Conservation (phyloP, 1,140 invertebrate genomes). For the Eupeodes corollae region DNA sequence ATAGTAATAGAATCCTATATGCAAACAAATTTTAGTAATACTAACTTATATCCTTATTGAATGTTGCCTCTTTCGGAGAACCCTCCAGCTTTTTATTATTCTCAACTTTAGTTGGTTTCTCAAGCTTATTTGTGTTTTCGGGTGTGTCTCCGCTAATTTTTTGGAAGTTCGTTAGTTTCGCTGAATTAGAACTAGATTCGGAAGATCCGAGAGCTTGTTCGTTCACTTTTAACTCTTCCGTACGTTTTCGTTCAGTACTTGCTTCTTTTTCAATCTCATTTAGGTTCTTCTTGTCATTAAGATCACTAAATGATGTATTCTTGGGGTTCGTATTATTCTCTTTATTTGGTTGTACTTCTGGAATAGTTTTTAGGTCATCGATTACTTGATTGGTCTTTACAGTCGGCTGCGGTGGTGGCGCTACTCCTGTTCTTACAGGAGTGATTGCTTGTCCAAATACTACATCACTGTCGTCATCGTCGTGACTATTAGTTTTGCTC, state of each 20-base stretch:
- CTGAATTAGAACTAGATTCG: no score
- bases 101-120: no score
- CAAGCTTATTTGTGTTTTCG: no score
- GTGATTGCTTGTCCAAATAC: slow-evolving; percentile 31
- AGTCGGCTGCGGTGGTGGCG: neutral
- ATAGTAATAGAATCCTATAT: neutral
- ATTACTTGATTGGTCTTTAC: slow-evolving; percentile 17
- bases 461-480: slow-evolving; percentile 34
- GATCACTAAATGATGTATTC: neutral
- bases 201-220: no score
- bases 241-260: neutral
- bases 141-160: no score
- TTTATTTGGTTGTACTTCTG: slow-evolving; percentile 23
- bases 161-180: no score
- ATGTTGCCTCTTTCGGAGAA: no score
- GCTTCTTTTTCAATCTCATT: slow-evolving; percentile 1
- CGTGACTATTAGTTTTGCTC: slow-evolving; percentile 14
- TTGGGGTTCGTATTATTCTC: slow-evolving; percentile 15
- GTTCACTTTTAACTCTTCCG: no score
- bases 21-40: neutral
- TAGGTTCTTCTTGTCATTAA: neutral
- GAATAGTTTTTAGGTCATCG: slow-evolving; percentile 24
- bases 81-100: no score
- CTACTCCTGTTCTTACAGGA: slow-evolving; percentile 14
- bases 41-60: no score